Percentiles rank a stretch among this genome's conserved stretches.
Evolutionary conservation across 2,113 vertebrate genomes (phyloP).

Genomic region (Pomatorhinus ruficollis): DNA sequence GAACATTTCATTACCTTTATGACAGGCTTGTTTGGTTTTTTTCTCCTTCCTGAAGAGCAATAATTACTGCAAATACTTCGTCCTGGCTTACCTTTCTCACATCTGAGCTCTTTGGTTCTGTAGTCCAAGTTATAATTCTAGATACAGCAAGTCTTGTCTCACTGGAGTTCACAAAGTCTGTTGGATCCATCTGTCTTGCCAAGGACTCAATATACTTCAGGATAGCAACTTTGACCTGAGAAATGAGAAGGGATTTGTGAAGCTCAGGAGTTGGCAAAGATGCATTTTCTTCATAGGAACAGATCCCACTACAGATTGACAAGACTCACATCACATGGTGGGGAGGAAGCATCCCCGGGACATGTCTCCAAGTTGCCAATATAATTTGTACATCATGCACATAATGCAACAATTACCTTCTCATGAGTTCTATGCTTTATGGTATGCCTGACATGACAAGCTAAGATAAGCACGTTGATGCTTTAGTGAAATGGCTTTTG

Average conservation of each 20-base stretch:
- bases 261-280: neutral
- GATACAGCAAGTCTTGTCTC: conserved; percentile 97
- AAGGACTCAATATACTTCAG: conserved; percentile 96
- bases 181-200: conserved; percentile 95
- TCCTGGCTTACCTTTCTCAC: conserved; percentile 89
- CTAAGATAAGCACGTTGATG: neutral
- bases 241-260: neutral
- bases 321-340: neutral
- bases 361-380: neutral
- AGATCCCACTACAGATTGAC: neutral
- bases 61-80: neutral
- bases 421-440: neutral
- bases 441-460: neutral
- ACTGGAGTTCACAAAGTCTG: conserved; percentile 96
- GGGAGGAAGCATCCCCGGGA: neutral
- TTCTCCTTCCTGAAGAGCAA: neutral
- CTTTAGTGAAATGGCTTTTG: neutral
- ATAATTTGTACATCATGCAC: neutral
- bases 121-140: conserved; percentile 99
- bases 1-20: neutral
- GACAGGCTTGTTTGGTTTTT: neutral
- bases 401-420: neutral
- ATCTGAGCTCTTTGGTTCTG: conserved; percentile 98
- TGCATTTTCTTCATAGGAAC: neutral
- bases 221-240: conserved; percentile 96